phyloP scores from a whole-genome alignment of 2,113 vertebrate genomes.

The Ophthalmolycus amberensis region DNA sequence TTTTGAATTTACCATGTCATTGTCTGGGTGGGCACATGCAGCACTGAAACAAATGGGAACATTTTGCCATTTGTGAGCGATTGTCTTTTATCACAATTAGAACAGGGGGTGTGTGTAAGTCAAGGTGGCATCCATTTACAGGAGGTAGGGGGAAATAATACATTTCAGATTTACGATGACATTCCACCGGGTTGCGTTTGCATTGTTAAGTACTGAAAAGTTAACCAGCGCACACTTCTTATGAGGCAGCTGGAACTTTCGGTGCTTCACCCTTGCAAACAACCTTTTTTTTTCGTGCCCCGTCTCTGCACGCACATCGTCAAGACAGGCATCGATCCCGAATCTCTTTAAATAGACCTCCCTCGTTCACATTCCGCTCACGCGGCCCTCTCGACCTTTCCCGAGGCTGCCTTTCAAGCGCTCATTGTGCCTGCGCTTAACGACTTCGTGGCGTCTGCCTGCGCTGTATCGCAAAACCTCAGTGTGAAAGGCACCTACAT shows the following conservation, averaged over 20 bases:
- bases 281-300: conserved; percentile 30
- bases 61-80: conserved; percentile 36
- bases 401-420: conserved; percentile 59
- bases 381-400: conserved; percentile 64
- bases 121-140: conserved; percentile 29
- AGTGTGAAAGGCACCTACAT: conserved; percentile 57
- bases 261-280: conserved; percentile 32
- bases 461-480: conserved; percentile 29
- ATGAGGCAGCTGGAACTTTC: conserved; percentile 19
- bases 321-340: conserved; percentile 56
- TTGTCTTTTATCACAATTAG: conserved; percentile 47
- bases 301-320: conserved; percentile 44
- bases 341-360: conserved; percentile 57
- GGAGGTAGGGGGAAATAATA: neutral
- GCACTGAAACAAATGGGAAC: conserved; percentile 55
- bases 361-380: conserved; percentile 66
- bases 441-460: conserved; percentile 39
- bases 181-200: conserved; percentile 4
- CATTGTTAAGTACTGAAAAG: conserved; percentile 34
- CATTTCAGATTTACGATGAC: conserved; percentile 25
- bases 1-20: conserved; percentile 68
- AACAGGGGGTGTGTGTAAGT: conserved; percentile 10
- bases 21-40: conserved; percentile 54
- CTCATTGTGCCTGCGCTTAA: conserved; percentile 63
- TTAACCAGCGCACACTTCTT: conserved; percentile 17